Evolutionary conservation across 2,797 vertebrate genomes (phyloP), one percentile per base, ranked within the genome.

Genomic region (Manis javanica): DNA sequence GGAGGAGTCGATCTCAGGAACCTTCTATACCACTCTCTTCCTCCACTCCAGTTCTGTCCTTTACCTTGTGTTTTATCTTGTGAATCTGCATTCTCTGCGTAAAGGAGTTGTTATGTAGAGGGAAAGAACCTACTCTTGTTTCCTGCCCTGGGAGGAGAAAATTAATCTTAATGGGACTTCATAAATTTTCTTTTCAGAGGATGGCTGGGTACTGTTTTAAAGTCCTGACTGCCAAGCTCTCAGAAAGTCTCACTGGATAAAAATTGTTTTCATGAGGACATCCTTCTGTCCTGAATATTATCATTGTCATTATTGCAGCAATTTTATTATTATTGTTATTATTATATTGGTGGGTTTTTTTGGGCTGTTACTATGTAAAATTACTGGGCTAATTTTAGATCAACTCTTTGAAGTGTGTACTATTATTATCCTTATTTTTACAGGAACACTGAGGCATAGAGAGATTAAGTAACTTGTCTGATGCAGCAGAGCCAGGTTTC

Each of bases 101-200:
- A 87, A 91, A 91, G 75, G 8, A 59, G 42, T 61, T 46, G 34
- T 46, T 68, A 46, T n/a, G 6, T 31, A 87, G 37, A 57, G 24
- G 34, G 18, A 63, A 77, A 63, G 68, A 91, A 91, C 46, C 24
- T 74, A 31, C 10, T 68, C 74, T 75, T 96, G 69, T 42, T 69
- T 81, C 15, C 13, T n/a, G 13, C 13, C 24, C 16, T 42, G 14
- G 19, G 19, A 61, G 29, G 34, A 46, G 49, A 93, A 81, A 63
- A 53, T 63, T 64, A 61, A 93, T 63, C 72, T 87, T 64, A 66
- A 92, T 88, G 37, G 89, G 39, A 87, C 46, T 86, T 55, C 39
- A 26, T 79, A 66, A 46, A n/a, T 82, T 64, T 64, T 49, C 46
- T 69, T 61, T 64, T 16, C 0, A 13, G 37, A 11, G 42, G 13